Base-by-base conservation (phyloP, 1,140 invertebrate genomes). In the Meloidogyne floridensis region DNA sequence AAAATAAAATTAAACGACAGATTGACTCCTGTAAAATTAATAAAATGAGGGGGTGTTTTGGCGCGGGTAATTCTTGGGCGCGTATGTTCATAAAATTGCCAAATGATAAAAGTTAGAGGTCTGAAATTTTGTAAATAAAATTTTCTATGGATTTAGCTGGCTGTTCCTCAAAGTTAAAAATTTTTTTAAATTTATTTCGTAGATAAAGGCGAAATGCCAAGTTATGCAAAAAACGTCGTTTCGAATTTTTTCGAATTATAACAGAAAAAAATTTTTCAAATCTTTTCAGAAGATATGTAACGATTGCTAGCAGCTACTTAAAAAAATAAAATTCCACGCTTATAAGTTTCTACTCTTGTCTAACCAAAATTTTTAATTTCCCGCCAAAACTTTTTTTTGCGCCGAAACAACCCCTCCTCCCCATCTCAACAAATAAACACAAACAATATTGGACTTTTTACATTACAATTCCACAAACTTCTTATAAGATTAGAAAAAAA, bases 401-500 rank as follows among this genome's bases (percentile, higher is more conserved):
- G 59, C 6, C 56, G 3, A 59, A 59, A 59, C 10, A n/a, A n/a
- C 59, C n/a, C 0, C 13, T 11, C 10, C 10, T 32, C 32, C 32
- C 32, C 32, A 32, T 2, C 32, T 32, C 32, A 32, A 5, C 56
- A 59, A 59, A 59, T 59, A 59, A 59, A 59, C 4, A 59, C n/a
- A 5, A 6, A 5, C 15, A 65, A 65, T 15, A n/a, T 65, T 65
- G 59, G 59, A 65, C 59, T 65, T n/a, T 65, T 65, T n/a, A 65
- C n/a, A n/a, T 65, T 65, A 65, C n/a, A 65, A 65, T 65, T n/a
- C n/a, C 15, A n/a, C 59, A 65, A 65, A 65, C n/a, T n/a, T 8
- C n/a, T 65, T 65, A n/a, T 59, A n/a, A 65, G 59, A 65, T n/a
- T 65, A 65, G n/a, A 65, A 65, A n/a, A 65, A 47, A 32, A 32